Evolutionary conservation across 2,888 invertebrate species (phyloP).

Genomic region (Galerucella calmariensis): DNA sequence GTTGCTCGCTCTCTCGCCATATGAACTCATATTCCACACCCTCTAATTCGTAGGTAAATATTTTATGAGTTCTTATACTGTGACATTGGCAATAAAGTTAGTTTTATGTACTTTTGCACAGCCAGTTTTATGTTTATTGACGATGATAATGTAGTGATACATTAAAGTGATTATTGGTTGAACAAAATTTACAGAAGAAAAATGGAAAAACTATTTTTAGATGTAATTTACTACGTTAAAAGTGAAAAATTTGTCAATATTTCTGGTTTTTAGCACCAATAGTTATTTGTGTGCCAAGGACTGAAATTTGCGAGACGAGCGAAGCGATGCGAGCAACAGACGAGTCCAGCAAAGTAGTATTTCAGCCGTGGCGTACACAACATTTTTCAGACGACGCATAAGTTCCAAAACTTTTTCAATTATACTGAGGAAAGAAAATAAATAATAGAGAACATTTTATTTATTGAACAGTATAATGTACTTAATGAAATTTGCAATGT

Average conservation of each 20-base stretch:
- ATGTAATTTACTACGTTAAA: background rate
- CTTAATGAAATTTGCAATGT: too few species aligned
- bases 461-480: too few species aligned
- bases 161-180: background rate
- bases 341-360: too few species aligned
- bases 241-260: background rate
- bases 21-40: slow-evolving; percentile 20
- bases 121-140: background rate
- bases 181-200: background rate
- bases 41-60: slow-evolving; percentile 26
- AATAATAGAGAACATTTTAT: too few species aligned
- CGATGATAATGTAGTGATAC: background rate
- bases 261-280: too few species aligned
- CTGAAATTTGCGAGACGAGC: too few species aligned
- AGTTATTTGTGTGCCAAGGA: too few species aligned
- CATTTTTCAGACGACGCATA: too few species aligned
- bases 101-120: background rate
- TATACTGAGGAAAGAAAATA: too few species aligned
- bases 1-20: slow-evolving; percentile 52
- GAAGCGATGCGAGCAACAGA: too few species aligned
- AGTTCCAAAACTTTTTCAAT: too few species aligned
- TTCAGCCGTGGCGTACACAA: too few species aligned
- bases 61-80: slow-evolving; percentile 22
- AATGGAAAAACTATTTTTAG: background rate
- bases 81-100: background rate